Base-by-base conservation (phyloP, 2,113 vertebrate species). In the Trachemys scripta region DNA sequence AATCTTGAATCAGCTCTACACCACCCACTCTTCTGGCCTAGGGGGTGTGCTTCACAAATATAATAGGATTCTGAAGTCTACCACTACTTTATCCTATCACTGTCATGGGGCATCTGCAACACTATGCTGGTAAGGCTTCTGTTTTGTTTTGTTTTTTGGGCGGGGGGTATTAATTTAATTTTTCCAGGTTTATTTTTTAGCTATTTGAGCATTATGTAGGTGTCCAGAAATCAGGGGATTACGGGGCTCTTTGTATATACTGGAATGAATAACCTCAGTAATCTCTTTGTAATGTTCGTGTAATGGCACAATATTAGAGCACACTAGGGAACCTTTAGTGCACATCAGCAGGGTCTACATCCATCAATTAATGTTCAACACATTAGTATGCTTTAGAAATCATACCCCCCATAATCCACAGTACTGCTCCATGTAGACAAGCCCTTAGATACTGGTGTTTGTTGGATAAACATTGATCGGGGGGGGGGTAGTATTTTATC, bases 91-190 rank as follows among this genome's bases (percentile, higher is more conserved):
- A 10, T 65, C 27, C 50, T 38, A 2, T 25, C 76, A 49, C 56
- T 7, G 10, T 1, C 1, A 62, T 1, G 6, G 50, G n/a, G 38
- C 54, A 31, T 10, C 20, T 62, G 4, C 0, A 0, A 91, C 17
- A 42, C 0, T 2, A 47, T 0, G 5, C 16, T 72, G 0, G 0
- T 89, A 35, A 35, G 62, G 62, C 3, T n/a, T 17, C 62, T 65
- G 13, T 17, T 17, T 16, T 17, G 5, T 45, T 45, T 45, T 45
- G 45, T 45, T 24, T 56, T 24, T 24, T 3, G 22, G 54, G 54
- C 2, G 24, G 31, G 14, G 6, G 3, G 7, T 65, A 65, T 65
- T 65, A 17, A 35, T 65, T 65, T 65, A 3, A 35, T 65, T 65
- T 65, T 9, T 65, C 62, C 62, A 65, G 31, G 16, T n/a, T 65